phyloP scores from a whole-genome alignment of 2,113 vertebrate genomes.

The Bos taurus region ARS-UCD2.0 NC_037354.1:17770001-17770500 shows the following conservation, averaged over 20 bases:
- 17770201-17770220: background rate
- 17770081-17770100: background rate
- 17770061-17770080: background rate
- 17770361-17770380: background rate
- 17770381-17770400: background rate
- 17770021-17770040: background rate
- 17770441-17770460: background rate
- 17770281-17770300: background rate
- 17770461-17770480: background rate
- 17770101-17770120: background rate
- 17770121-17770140: background rate
- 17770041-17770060: background rate
- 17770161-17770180: background rate
- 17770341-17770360: background rate
- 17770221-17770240: background rate
- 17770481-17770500: conserved; percentile 4
- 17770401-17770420: background rate
- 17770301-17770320: background rate
- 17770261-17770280: background rate
- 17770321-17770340: background rate
- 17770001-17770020: background rate
- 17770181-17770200: background rate
- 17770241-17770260: background rate
- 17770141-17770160: background rate
- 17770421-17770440: background rate